phyloP scores from a whole-genome alignment of 1,140 invertebrate species.

The Tyrophagus putrescentiae region DNA sequence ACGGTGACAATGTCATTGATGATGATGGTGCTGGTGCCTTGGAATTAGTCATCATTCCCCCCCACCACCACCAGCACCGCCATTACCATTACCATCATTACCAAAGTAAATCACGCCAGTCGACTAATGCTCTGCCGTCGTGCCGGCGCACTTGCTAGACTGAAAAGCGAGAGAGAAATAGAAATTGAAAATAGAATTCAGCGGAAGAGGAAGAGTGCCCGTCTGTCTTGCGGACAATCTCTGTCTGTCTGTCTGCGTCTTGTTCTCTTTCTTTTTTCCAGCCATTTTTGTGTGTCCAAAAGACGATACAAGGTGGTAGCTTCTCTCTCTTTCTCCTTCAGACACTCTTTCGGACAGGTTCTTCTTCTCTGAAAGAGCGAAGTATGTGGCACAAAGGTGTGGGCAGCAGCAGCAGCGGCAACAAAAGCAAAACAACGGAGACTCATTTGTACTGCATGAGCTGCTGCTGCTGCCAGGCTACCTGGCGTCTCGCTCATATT shows the following conservation, averaged over 20 bases:
- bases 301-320: not conserved
- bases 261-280: not conserved
- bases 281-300: not conserved
- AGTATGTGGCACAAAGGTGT: slow-evolving; percentile 15
- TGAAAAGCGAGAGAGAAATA: too few species aligned
- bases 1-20: too few species aligned
- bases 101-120: too few species aligned
- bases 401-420: not conserved
- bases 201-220: not conserved
- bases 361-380: not conserved
- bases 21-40: too few species aligned
- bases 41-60: too few species aligned
- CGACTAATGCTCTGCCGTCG: too few species aligned
- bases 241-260: not conserved
- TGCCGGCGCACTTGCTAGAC: too few species aligned
- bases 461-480: not conserved
- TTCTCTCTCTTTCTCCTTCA: not conserved
- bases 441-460: not conserved
- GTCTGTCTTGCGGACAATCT: not conserved
- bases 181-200: not conserved
- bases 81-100: too few species aligned
- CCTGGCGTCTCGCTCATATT: not conserved
- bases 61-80: too few species aligned
- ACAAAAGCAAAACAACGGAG: not conserved
- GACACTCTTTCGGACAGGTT: not conserved